Evolutionary conservation across 2,888 invertebrate genomes (phyloP).

Genomic region (Metopia argyrocephala): DNA sequence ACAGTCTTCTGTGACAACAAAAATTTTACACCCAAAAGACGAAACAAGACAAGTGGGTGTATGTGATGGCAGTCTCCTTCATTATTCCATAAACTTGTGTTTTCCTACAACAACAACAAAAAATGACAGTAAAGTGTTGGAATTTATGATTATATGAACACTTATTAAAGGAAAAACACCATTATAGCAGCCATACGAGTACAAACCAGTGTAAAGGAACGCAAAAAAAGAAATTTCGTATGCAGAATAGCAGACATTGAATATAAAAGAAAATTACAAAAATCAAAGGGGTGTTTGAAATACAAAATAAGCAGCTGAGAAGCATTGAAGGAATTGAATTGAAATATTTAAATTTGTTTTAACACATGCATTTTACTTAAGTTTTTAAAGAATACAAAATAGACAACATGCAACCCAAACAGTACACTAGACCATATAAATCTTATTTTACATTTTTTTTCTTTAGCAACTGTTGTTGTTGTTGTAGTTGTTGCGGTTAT

Average conservation of each 20-base stretch:
- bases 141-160: conserved; percentile 58
- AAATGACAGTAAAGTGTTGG: conserved; percentile 58
- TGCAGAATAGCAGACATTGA: conserved; percentile 51
- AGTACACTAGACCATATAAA: neutral
- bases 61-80: conserved; percentile 38
- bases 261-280: conserved; percentile 8
- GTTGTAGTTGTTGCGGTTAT: conserved; percentile 27
- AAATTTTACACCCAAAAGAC: conserved; percentile 30
- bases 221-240: conserved; percentile 41
- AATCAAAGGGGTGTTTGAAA: conserved; percentile 50
- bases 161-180: conserved; percentile 42
- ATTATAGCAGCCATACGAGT: neutral
- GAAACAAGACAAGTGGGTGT: conserved; percentile 51
- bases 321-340: conserved; percentile 41
- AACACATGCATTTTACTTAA: conserved; percentile 64
- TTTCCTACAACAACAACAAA: neutral
- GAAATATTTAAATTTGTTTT: conserved; percentile 61
- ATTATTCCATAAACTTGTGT: neutral
- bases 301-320: neutral
- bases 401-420: conserved; percentile 51
- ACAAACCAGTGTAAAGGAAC: neutral
- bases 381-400: conserved; percentile 61
- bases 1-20: conserved; percentile 29
- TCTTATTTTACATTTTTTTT: conserved; percentile 21
- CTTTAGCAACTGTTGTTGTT: neutral